Evolutionary conservation across 2,113 vertebrate species (phyloP), one percentile per base, ranked within the genome.

Genomic region (Hydrolagus affinis): DNA sequence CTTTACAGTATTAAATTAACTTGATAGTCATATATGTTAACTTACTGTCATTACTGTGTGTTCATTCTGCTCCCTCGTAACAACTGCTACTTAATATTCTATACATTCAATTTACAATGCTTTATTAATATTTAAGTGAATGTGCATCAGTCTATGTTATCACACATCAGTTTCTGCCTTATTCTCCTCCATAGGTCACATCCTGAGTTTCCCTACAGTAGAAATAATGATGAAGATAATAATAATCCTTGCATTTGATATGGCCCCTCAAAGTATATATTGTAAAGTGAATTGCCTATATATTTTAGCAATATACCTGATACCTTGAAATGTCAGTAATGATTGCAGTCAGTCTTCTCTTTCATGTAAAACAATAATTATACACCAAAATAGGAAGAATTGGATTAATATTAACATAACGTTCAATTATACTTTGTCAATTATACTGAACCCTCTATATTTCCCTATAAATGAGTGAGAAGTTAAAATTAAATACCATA

Each of bases 51-150:
- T 64, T 25, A 62, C n/a, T 28, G 66, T 28, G 10, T 56, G 28
- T 83, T 62, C 30, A 62, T 66, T 64, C 28, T 28, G 60, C 25
- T 66, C 59, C 19, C 25, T n/a, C n/a, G n/a, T n/a, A n/a, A n/a
- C n/a, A n/a, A n/a, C n/a, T n/a, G n/a, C n/a, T n/a, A 44, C 44
- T 3, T 44, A 6, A 8, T 28, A 59, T 17, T 60, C 23, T 62
- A 80, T n/a, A 59, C 62, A 21, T 83, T 68, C 28, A 83, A 11
- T 83, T 28, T 66, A 19, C 15, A 83, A 83, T 68, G 6, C 60
- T 28, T 68, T 30, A 83, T 83, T 83, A 83, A 83, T 83, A 68
- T 83, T 83, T 66, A 64, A 83, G 60, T 66, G 73, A 32, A 75
- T 75, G 28, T 75, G 28, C 25, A 30, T 32, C 30, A 32, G 60